Percentiles rank a stretch among this genome's conserved stretches.
phyloP scores from a whole-genome alignment of 2,797 vertebrate genomes.

The Oreortyx pictus region DNA sequence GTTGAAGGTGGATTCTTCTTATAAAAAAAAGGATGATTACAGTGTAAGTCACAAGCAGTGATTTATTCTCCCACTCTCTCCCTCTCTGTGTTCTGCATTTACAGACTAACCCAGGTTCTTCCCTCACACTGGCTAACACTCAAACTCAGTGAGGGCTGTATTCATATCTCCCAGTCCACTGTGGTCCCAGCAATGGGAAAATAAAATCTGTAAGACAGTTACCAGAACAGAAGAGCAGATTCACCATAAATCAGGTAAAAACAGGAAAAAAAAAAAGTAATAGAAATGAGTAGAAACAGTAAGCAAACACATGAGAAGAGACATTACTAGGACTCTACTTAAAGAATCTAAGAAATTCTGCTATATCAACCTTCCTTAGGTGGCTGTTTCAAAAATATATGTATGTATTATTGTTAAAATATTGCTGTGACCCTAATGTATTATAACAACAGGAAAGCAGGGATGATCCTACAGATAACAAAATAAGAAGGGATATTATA shows the following conservation, averaged over 20 bases:
- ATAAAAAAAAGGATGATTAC: no score
- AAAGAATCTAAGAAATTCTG: neutral
- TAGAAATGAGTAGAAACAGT: neutral
- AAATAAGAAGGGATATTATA: neutral
- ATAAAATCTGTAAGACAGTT: neutral
- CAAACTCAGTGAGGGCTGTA: conserved; percentile 7
- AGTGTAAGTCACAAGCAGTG: no score
- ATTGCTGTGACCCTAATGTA: neutral
- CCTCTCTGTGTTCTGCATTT: conserved; percentile 9
- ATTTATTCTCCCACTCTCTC: no score
- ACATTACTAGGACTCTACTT: neutral
- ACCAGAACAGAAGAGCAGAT: neutral
- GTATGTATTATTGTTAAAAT: neutral
- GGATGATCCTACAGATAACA: neutral
- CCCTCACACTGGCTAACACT: conserved; percentile 43
- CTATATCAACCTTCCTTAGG: neutral
- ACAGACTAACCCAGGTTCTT: conserved; percentile 36
- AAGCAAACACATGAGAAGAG: neutral
- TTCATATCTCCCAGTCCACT: conserved; percentile 27
- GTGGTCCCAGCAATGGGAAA: conserved; percentile 15
- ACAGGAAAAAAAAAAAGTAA: neutral
- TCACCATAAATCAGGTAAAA: neutral
- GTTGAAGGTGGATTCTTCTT: no score
- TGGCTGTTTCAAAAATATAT: neutral
- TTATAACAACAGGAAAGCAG: neutral